Evolutionary conservation across 2,113 vertebrate species (phyloP), one percentile per base, ranked within the genome.

Genomic region (Oenanthe melanoleuca): DNA sequence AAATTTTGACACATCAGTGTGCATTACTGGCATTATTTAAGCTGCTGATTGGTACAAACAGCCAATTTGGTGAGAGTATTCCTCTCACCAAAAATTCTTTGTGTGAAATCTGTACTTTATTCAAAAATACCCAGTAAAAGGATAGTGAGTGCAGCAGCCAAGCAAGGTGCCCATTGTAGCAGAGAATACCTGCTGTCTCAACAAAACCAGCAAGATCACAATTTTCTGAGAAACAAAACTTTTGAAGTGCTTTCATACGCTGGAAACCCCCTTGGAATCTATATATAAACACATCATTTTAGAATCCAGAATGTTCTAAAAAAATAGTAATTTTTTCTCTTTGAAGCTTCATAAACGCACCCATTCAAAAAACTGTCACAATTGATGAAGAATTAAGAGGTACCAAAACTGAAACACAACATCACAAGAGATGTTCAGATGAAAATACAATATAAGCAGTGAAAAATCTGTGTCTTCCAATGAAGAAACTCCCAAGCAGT

Each of bases 161-260:
- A 50, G 49, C 49, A 50, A 61, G 7, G 33, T 3, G 72, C 34
- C 28, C 42, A 60, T 31, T 12, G 67, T 12, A 70, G 66, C 26
- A 74, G 6, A 63, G 24, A 19, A 29, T 94, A 98, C 98, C 98
- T 98, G 98, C 78, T 98, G 98, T 7, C 98, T 99, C 97, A 75
- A 98, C 98, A 96, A 99, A 99, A 96, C 98, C 98, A 91, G 98
- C 98, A 65, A 98, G 97, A 34, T 98, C 97, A 28, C 98, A 98
- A 19, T 98, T 98, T 56, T 98, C 98, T 28, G 19, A 33, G 26
- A 9, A 47, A 64, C 12, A 52, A 34, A 66, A 42, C 12, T 47
- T 78, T 7, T 33, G 14, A 81, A 64, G 29, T 20, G 38, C 21
- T 67, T 67, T 45, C 13, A 1, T 9, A 26, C 8, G 40, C 20